Conservation (phyloP, 2,797 vertebrate genomes). For the Cirrhinus molitorella region DNA sequence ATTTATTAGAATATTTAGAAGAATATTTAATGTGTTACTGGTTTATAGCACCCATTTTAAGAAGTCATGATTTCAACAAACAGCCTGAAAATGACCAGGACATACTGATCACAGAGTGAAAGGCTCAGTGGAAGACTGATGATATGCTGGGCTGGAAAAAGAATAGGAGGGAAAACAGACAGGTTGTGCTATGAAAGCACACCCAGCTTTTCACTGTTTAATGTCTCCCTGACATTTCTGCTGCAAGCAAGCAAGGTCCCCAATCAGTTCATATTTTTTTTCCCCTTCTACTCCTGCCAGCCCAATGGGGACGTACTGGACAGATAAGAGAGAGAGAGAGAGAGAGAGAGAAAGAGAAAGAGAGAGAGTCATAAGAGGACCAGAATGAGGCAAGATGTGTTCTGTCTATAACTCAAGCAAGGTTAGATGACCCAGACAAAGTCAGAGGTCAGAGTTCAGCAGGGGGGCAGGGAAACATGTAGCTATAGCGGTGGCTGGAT, state of each 20-base stretch:
- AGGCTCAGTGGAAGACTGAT: constrained; percentile 22
- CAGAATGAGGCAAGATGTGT: constrained; percentile 58
- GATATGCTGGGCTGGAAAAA: constrained; percentile 61
- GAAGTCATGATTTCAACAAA: constrained; percentile 11
- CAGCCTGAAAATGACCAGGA: constrained; percentile 16
- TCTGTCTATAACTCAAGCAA: constrained; percentile 74
- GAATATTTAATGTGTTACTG: neutral
- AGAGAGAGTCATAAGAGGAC: constrained; percentile 55
- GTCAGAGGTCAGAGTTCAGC: constrained; percentile 90
- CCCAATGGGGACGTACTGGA: constrained; percentile 47
- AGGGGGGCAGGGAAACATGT: constrained; percentile 81
- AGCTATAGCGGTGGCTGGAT: constrained; percentile 67
- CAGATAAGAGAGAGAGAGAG: constrained; percentile 27
- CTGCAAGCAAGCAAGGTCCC: constrained; percentile 53
- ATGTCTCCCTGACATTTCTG: constrained; percentile 86
- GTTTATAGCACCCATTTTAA: neutral
- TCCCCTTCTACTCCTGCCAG: constrained; percentile 64
- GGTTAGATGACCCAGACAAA: constrained; percentile 85
- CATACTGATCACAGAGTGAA: constrained; percentile 33
- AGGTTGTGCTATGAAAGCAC: constrained; percentile 75
- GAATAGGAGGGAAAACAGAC: constrained; percentile 57
- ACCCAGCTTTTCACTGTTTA: constrained; percentile 80
- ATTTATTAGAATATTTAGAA: neutral
- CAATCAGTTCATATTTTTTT: constrained; percentile 28
- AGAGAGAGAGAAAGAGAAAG: constrained; percentile 46